These are phyloP conservation scores for Drosophila ohnishii DNA, from an alignment of 1,140 invertebrate species.

Conservation along the genomic window DNA sequence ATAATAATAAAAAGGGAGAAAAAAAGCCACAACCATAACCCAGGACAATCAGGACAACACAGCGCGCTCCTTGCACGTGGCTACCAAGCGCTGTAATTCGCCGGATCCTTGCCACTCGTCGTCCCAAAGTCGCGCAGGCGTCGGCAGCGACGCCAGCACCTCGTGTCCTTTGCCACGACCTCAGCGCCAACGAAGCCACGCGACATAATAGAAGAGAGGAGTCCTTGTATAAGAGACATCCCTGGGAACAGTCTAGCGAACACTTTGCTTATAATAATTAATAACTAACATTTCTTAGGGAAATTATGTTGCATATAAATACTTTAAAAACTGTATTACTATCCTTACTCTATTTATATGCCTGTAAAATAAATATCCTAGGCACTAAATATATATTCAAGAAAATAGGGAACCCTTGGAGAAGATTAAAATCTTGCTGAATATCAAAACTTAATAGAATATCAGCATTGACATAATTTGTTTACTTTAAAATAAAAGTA, in stretches of 20 bases:
- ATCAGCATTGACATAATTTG: too few relatives aligned
- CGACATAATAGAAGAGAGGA: neutral
- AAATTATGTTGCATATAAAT: too few relatives aligned
- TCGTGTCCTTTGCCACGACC: conserved; percentile 34
- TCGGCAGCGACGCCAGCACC: conserved; percentile 60
- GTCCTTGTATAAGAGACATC: neutral
- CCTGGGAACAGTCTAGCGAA: neutral
- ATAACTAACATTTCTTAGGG: too few relatives aligned
- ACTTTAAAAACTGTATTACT: too few relatives aligned
- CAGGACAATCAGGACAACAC: conserved; percentile 36
- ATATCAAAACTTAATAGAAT: too few relatives aligned
- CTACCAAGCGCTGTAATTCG: conserved; percentile 70
- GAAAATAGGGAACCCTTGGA: too few relatives aligned
- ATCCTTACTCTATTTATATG: too few relatives aligned
- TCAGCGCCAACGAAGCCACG: neutral
- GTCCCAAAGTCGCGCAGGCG: conserved; percentile 52
- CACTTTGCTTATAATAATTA: too few relatives aligned
- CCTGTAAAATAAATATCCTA: too few relatives aligned
- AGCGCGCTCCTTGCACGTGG: conserved; percentile 47
- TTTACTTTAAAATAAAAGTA: too few relatives aligned
- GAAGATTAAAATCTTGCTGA: too few relatives aligned
- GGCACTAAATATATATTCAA: too few relatives aligned
- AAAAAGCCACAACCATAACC: conserved; percentile 20
- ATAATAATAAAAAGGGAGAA: neutral
- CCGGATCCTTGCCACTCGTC: conserved; percentile 51